Evolutionary conservation across 2,797 vertebrate species (phyloP).

Genomic region (Cyclopterus lumpus): DNA sequence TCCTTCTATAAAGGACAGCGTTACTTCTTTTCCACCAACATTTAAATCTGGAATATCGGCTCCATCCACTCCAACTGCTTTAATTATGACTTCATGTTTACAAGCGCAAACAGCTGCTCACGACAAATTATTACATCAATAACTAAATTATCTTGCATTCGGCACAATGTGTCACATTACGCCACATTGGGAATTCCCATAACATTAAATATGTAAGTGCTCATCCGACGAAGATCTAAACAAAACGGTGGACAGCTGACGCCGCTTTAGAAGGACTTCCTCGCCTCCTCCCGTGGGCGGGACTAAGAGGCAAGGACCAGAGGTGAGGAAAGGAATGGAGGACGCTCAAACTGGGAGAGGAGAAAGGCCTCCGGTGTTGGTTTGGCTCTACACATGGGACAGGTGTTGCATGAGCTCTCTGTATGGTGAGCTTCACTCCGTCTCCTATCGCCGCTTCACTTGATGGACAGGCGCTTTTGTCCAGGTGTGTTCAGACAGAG

Average conservation of each 20-base stretch:
- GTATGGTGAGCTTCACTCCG: slow-evolving; percentile 22
- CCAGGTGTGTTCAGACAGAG: slow-evolving; percentile 34
- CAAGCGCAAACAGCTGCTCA: neutral
- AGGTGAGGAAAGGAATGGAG: neutral
- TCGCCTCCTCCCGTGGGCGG: neutral
- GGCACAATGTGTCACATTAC: neutral
- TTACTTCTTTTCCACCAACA: neutral
- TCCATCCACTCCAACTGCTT: neutral
- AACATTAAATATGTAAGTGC: neutral
- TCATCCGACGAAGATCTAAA: neutral
- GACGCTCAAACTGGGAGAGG: neutral
- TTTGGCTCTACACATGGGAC: neutral
- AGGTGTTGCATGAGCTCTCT: neutral
- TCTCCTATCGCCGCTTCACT: slow-evolving; percentile 23
- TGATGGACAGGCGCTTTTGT: slow-evolving; percentile 64
- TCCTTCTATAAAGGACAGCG: neutral
- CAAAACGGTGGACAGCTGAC: no score
- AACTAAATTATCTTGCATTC: neutral
- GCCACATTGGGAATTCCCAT: neutral
- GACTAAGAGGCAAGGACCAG: no score
- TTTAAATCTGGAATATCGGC: neutral
- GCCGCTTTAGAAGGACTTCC: neutral
- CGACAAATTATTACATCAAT: neutral
- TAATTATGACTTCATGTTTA: neutral
- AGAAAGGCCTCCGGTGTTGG: neutral